A percentile compares a stretch with the other conserved stretches of the same genome.
Conservation (phyloP, 92 coral and sea anemone species). For the Diadumene lineata region DNA sequence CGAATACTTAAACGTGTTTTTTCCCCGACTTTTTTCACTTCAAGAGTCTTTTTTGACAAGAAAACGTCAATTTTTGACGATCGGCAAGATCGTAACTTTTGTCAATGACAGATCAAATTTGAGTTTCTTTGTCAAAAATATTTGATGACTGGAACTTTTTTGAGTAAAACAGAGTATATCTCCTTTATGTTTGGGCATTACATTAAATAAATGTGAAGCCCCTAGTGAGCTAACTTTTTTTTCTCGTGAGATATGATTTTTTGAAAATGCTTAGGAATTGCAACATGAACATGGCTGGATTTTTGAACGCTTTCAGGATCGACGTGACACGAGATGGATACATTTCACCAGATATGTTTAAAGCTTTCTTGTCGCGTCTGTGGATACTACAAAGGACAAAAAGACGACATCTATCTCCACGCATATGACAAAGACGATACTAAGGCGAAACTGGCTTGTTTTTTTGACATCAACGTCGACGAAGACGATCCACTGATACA, state of each 20-base stretch:
- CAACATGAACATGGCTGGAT: background rate
- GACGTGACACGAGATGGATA: background rate
- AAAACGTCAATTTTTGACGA: background rate
- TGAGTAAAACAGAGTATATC: background rate
- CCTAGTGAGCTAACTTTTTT: background rate
- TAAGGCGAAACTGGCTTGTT: background rate
- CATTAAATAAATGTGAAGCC: too few relatives aligned
- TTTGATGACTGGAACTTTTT: background rate
- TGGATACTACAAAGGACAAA: background rate
- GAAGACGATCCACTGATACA: slow-evolving; percentile 4
- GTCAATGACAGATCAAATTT: background rate
- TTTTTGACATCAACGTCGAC: background rate
- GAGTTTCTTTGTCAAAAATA: background rate
- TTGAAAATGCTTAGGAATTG: background rate
- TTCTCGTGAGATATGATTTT: background rate
- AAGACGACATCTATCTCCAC: background rate
- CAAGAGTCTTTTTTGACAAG: background rate
- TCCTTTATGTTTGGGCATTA: background rate
- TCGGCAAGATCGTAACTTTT: background rate
- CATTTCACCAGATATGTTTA: background rate
- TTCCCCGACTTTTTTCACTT: too few relatives aligned
- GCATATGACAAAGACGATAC: background rate
- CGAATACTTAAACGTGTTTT: too few relatives aligned
- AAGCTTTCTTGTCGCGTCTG: background rate
- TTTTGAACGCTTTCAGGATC: too few relatives aligned